Conservation (phyloP, 2,113 vertebrate genomes). For the Laterallus jamaicensis region DNA sequence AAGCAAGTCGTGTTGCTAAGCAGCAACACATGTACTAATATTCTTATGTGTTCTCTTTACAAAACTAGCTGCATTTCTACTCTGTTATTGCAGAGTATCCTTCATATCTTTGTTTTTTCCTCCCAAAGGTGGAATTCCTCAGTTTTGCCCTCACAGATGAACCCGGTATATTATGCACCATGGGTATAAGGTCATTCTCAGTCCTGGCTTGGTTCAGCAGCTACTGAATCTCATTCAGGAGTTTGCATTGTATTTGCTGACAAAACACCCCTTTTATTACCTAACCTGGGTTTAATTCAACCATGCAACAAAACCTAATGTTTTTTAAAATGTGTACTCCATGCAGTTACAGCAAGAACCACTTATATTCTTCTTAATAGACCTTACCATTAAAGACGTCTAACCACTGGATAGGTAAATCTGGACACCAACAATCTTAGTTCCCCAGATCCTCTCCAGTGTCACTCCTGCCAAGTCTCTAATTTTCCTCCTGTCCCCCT, state of each 20-base stretch:
- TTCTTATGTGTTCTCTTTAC: not conserved
- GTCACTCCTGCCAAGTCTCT: not conserved
- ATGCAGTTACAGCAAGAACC: fast-evolving
- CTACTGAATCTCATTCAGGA: not conserved
- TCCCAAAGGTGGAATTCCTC: not conserved
- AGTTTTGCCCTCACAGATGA: not conserved
- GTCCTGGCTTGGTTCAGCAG: not conserved
- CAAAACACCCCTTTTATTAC: not conserved
- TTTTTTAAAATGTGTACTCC: not conserved
- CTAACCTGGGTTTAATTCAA: not conserved
- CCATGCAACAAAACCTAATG: not conserved
- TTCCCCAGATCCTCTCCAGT: not conserved
- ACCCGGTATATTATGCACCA: not conserved
- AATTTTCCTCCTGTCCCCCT: not conserved
- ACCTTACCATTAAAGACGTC: not conserved
- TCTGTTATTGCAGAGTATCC: not conserved
- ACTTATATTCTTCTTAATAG: not conserved
- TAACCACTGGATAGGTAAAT: not conserved
- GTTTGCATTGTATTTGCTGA: not conserved
- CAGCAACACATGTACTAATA: not conserved
- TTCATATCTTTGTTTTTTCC: not conserved
- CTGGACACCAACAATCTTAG: not conserved
- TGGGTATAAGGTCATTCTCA: not conserved
- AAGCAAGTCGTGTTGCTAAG: not conserved
- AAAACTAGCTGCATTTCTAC: not conserved